Base-by-base conservation (phyloP, 2,113 vertebrate genomes). In the Hemibagrus wyckioides region DNA sequence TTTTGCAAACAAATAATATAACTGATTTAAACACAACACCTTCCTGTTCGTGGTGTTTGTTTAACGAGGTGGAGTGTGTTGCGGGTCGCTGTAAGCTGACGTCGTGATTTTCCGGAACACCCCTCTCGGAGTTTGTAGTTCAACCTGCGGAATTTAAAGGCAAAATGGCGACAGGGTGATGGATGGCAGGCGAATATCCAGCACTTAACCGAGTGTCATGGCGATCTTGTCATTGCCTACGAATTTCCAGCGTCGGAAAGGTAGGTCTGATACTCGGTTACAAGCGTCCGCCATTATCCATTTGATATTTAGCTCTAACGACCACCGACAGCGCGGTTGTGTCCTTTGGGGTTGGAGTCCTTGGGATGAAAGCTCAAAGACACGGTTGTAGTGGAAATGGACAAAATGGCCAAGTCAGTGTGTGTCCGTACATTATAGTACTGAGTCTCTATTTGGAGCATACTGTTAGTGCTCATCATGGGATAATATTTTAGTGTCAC, bases 111-210 rank as follows among this genome's bases (percentile, higher is more conserved):
- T 65, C 54, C 14, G 0, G 21, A 85, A 85, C 92, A 87, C 88
- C 92, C 90, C 91, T 89, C 67, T 86, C 83, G 9, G 85, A 91
- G 90, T 48, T 89, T 90, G 59, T 83, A 91, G 91, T 86, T 90
- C 71, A 91, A 93, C 92, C 93, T 94, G 93, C 93, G 91, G 88
- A 89, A 86, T 91, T 92, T 91, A 90, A 83, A 89, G 90, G 89
- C 93, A 94, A 95, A 93, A 94, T 94, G 94, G 94, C 94, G 93
- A 93, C 94, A 93, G 89, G 85, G 48, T 92, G 82, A 89, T 85
- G 86, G 89, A 81, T 91, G 89, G 84, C 88, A 90, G 92, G 87
- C 89, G 89, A 88, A 85, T n/a, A 90, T 86, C 88, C 88, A 89
- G 89, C 89, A 85, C 82, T 90, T 91, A 90, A 89, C 88, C 77